Evolutionary conservation across 2,797 vertebrate species (phyloP), one percentile per base, ranked within the genome.

Genomic region (Acrocephalus scirpaceus): DNA sequence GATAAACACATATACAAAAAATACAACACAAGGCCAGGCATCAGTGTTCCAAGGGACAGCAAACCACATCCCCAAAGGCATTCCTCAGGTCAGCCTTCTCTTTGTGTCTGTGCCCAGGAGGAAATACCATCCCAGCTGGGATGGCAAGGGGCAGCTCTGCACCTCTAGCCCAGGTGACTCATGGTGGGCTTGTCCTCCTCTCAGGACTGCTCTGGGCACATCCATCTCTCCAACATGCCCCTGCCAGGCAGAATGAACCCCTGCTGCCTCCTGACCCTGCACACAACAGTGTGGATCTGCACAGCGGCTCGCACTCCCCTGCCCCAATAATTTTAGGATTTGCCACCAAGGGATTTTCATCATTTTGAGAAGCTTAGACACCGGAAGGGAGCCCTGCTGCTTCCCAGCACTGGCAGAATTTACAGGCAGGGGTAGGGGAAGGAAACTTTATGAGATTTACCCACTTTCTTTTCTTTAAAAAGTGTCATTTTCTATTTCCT

Each of bases 341-440:
- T 97, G 82, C 54, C 78, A 57, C 61, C 13, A 72, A 87, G 78
- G 85, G 94, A 92, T 90, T 93, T 91, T 71, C 34, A 38, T 61
- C 20, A 83, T 38, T 82, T 69, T 89, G 86, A 90, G 85, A 20
- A 51, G 87, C 64, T 93, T 32, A 70, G 74, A 21, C 86, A 54
- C 9, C 1, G 2, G 62, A 82, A 47, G 48, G 66, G 66, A 90
- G 66, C 38, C 87, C 34, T 77, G 48, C 72, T 90, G 94, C 94
- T 81, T 79, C 86, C 62, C 54, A 70, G 66, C 9, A 2, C 61
- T 25, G 57, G 62, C 53, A 74, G 54, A 74, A 90, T 88, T 82
- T 91, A 61, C 57, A 92, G 58, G 38, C 40, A 80, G n/a, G 54
- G 62, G 13, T 5, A 83, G n/a, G 17, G 26, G 44, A 86, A 86